phyloP scores from a whole-genome alignment of 53 echinoderm and acorn worm species.

The Patiria pectinifera region DNA sequence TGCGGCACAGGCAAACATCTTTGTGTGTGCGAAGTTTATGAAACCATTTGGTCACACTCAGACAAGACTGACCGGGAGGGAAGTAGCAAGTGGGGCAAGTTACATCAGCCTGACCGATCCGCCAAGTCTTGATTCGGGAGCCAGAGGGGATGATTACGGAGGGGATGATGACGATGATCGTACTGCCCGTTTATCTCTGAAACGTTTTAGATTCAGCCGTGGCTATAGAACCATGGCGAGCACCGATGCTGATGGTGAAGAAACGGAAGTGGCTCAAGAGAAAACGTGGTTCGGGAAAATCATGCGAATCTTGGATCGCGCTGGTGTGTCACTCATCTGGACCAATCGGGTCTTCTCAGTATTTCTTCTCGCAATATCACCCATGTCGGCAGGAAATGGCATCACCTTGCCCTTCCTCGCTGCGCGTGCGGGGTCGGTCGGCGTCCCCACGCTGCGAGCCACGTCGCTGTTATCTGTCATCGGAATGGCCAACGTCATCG shows the following conservation, averaged over 20 bases:
- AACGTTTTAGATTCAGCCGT: neutral
- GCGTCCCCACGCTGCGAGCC: conserved; percentile 58
- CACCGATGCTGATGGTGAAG: neutral
- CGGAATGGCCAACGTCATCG: conserved; percentile 68
- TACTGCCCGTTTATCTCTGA: neutral
- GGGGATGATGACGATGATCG: neutral
- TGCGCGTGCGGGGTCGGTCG: conserved; percentile 48
- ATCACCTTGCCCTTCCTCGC: conserved; percentile 65
- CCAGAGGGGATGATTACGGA: neutral
- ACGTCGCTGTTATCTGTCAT: conserved; percentile 72
- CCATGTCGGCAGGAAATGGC: conserved; percentile 43
- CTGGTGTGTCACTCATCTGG: conserved; percentile 75
- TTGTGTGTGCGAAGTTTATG: conserved; percentile 56
- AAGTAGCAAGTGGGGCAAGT: neutral
- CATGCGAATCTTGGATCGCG: conserved; percentile 14
- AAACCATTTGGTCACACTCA: neutral
- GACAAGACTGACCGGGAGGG: neutral
- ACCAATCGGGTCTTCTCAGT: conserved; percentile 58
- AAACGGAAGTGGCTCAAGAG: neutral
- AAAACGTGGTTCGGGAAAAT: neutral
- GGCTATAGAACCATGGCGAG: neutral
- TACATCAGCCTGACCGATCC: neutral
- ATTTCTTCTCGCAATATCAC: neutral
- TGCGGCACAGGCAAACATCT: conserved; percentile 59
- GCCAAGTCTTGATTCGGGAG: neutral